A percentile compares a stretch with the other conserved stretches of the same genome.
Evolutionary conservation across 2,113 vertebrate genomes (phyloP).

Genomic region (western clawed frog (Xenopus tropicalis)): DNA sequence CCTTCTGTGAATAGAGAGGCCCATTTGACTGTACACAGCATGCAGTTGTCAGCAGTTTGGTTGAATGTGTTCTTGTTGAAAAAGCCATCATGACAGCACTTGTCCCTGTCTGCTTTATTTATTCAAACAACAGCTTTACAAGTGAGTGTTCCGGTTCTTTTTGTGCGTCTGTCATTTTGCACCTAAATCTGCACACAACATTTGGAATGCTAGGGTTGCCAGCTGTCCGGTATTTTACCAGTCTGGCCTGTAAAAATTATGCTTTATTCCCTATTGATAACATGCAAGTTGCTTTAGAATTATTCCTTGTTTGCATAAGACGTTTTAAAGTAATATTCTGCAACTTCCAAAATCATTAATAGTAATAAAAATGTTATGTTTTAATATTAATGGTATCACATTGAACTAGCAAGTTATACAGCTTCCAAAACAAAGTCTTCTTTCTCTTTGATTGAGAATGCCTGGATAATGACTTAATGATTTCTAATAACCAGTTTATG

Average conservation of each 20-base stretch:
- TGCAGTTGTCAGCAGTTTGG: background rate
- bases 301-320: background rate
- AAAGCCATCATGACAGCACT: background rate
- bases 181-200: background rate
- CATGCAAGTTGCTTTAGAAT: background rate
- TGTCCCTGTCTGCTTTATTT: background rate
- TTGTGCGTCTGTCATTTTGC: slow-evolving; percentile 1
- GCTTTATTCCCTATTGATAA: too few relatives aligned
- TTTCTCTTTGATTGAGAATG: too few relatives aligned
- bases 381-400: too few relatives aligned
- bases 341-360: too few relatives aligned
- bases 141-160: background rate
- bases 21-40: slow-evolving; percentile 8
- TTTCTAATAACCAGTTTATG: too few relatives aligned
- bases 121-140: background rate
- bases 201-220: too few relatives aligned
- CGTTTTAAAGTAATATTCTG: background rate
- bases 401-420: too few relatives aligned
- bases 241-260: too few relatives aligned
- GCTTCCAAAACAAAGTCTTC: too few relatives aligned
- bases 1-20: background rate
- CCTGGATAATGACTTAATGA: too few relatives aligned
- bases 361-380: too few relatives aligned
- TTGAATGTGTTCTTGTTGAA: slow-evolving; percentile 1
- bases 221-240: too few relatives aligned